phyloP scores from a whole-genome alignment of 2,797 vertebrate genomes.

The Chromis chromis region DNA sequence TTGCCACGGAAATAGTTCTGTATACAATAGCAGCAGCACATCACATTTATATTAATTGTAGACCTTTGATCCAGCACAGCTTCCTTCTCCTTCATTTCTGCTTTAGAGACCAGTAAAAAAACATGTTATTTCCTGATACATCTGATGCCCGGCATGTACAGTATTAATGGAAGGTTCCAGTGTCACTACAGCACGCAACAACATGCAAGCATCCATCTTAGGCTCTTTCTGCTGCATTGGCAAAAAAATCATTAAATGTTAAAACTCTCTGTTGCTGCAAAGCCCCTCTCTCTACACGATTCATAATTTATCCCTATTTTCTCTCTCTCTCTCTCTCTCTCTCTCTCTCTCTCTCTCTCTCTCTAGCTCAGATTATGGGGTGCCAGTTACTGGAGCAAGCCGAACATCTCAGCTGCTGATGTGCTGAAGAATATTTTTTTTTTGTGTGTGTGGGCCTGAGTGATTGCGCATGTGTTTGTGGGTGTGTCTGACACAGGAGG shows the following conservation, averaged over 20 bases:
- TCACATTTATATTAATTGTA: conserved; percentile 21
- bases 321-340: conserved; percentile 20
- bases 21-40: conserved; percentile 21
- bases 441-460: neutral
- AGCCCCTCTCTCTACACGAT: conserved; percentile 79
- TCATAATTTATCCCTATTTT: conserved; percentile 83
- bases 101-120: conserved; percentile 4
- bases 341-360: conserved; percentile 41
- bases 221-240: conserved; percentile 71
- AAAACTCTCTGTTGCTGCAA: conserved; percentile 85
- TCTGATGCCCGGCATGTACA: neutral
- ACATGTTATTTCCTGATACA: neutral
- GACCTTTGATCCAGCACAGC: conserved; percentile 32
- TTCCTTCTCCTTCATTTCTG: conserved; percentile 11
- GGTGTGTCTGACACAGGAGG: conserved; percentile 34
- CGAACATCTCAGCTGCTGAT: conserved; percentile 46
- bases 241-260: conserved; percentile 84
- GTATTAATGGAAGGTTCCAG: conserved; percentile 42
- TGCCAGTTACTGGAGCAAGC: conserved; percentile 50
- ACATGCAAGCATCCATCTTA: conserved; percentile 73
- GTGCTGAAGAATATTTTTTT: conserved; percentile 27
- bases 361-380: conserved; percentile 44
- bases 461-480: conserved; percentile 17
- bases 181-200: conserved; percentile 53
- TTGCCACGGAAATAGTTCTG: conserved; percentile 65